Base-by-base conservation (phyloP, 2,797 vertebrate genomes). In the Vespertilio murinus region DNA sequence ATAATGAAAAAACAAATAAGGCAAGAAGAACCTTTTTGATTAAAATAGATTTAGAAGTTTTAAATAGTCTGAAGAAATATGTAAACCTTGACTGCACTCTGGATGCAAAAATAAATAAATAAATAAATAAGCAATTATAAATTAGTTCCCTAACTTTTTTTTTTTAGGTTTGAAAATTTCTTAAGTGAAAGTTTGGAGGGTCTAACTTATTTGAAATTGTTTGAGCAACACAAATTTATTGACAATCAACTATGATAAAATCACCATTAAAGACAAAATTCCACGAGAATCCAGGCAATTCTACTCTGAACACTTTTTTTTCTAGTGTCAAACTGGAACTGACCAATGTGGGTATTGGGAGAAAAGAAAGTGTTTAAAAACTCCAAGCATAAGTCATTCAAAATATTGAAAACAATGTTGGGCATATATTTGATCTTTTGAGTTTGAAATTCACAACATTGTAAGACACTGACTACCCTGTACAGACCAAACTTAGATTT, bases 391-490 rank as follows among this genome's bases (percentile, higher is more conserved):
- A 67, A 52, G 30, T 45, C 30, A 54, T 49, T 75, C 25, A 54
- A 74, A 65, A 59, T 38, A 52, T 40, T 82, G 10, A 74, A 93
- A 67, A 49, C 20, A n/a, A 38, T 38, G 69, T 87, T 33, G 10
- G 23, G 33, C 13, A 64, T 11, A 25, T 85, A 35, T 65, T 61
- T 88, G 33, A 47, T 75, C 86, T 30, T 65, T n/a, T 78, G 45
- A 71, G 45, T 78, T 73, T 88, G 71, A 92, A 88, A 78, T 73
- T 86, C 38, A 94, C 23, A n/a, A 18, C n/a, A 47, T 40, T 40
- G 30, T 38, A 59, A 87, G 22, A 52, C 35, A 40, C 64, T 82
- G 18, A 79, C 38, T 94, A 28, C 1, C 16, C 18, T 74, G 5
- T 35, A 10, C 22, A 78, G 35, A 42, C 8, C 23, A 49, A 84